Evolutionary conservation across 2,113 vertebrate genomes (phyloP).

Genomic region (Trematocara stigmaticum): DNA sequence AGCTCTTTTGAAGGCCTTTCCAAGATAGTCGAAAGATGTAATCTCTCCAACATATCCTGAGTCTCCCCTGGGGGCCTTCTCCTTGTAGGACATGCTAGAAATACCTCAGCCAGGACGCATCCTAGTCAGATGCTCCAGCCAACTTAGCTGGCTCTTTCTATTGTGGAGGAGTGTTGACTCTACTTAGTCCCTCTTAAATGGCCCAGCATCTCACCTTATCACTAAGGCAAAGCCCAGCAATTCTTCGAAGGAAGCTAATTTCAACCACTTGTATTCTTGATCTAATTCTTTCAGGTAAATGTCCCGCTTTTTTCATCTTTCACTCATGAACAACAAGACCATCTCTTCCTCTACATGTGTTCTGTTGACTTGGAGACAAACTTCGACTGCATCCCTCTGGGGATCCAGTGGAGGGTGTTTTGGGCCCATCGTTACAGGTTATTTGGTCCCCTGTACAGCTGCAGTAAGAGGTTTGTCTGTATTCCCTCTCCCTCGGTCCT

Average conservation of each 20-base stretch:
- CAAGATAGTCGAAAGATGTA: background rate
- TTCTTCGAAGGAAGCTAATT: background rate
- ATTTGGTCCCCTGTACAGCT: background rate
- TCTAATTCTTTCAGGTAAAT: background rate
- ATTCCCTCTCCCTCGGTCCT: rapidly evolving
- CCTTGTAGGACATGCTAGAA: background rate
- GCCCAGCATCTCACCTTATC: background rate
- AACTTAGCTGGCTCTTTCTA: background rate
- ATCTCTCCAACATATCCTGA: background rate
- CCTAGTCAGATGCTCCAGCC: background rate
- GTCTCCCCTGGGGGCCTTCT: background rate
- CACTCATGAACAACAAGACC: background rate
- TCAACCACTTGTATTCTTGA: background rate
- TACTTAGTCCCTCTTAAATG: background rate
- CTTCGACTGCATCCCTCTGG: background rate
- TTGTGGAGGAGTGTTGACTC: background rate
- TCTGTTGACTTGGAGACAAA: background rate
- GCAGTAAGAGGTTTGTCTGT: background rate
- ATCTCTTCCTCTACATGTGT: background rate
- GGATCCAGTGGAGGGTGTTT: background rate
- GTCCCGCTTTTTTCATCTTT: background rate
- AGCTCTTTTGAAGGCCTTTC: background rate
- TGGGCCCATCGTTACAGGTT: background rate
- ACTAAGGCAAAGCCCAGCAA: background rate
- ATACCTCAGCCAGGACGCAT: background rate